phyloP scores from a whole-genome alignment of 37 sponge, comb jelly and placozoan species.

The Hormiphora californensis region DNA sequence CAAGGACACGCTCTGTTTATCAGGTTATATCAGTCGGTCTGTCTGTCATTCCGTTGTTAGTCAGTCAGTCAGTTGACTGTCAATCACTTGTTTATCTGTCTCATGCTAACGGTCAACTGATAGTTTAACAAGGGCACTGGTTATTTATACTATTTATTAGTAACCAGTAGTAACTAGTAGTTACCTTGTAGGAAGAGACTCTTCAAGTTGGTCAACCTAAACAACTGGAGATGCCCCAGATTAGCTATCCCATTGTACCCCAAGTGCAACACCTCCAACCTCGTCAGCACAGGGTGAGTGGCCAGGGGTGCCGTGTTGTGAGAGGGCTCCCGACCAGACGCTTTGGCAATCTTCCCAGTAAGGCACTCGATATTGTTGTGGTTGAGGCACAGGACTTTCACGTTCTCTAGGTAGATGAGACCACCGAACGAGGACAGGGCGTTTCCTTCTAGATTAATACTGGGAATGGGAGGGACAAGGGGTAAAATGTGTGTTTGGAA shows the following conservation, averaged over 20 bases:
- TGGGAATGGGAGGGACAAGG: slow-evolving; percentile 17
- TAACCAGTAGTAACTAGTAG: background rate
- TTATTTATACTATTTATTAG: too few relatives aligned
- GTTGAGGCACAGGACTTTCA: slow-evolving; percentile 93
- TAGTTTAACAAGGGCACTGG: too few relatives aligned
- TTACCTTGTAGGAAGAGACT: slow-evolving; percentile 95
- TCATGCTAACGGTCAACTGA: too few relatives aligned
- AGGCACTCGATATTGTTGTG: slow-evolving; percentile 76
- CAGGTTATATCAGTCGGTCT: too few relatives aligned
- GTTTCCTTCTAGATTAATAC: slow-evolving; percentile 92
- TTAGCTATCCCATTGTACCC: slow-evolving; percentile 86
- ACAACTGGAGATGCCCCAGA: slow-evolving; percentile 67
- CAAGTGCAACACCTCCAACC: slow-evolving; percentile 83
- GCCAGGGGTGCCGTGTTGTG: background rate
- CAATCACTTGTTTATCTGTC: too few relatives aligned
- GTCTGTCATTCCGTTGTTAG: too few relatives aligned
- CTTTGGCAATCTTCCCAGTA: background rate
- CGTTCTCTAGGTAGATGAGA: slow-evolving; percentile 64
- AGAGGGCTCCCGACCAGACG: background rate
- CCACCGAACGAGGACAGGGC: slow-evolving; percentile 77
- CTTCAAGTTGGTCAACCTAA: slow-evolving; percentile 67
- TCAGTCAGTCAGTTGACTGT: too few relatives aligned
- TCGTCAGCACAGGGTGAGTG: slow-evolving; percentile 57
- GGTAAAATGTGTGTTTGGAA: background rate
- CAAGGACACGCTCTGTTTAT: too few relatives aligned